Evolutionary conservation across 1,140 invertebrate species (phyloP), one percentile per base, ranked within the genome.

Genomic region (Pantala flavescens): DNA sequence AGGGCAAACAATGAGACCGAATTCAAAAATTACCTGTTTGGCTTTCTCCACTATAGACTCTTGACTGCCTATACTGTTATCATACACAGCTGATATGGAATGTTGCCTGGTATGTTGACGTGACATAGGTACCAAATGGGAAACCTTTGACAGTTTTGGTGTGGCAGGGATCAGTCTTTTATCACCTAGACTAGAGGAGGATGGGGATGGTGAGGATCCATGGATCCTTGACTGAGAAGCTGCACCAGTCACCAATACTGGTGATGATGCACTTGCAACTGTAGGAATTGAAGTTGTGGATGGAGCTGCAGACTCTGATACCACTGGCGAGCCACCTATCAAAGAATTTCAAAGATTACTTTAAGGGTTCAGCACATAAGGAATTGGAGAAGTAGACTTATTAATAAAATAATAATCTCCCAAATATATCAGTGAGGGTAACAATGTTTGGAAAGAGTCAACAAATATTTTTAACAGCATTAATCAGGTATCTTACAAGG

Each of bases 11-110:
- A 3, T 3, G 12, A 63, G 12, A 63, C 49, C 14, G 49, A 5
- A 63, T 63, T 63, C n/a, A 24, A 28, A 72, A 42, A 71, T 43
- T 43, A 88, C 88, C 84, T 96, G 93, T 84, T 95, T 96, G 0
- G 93, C 93, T 82, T 92, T 91, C 82, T 94, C 91, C 70, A 93
- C 92, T 78, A 94, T 93, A 82, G 93, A 91, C 82, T 93, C 91
- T 81, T 90, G 88, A 78, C 83, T 85, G 77, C 81, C 82, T 79
- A 84, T 78, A 76, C 81, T 77, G 43, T 80, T 84, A 82, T 88
- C 81, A 84, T 85, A 84, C 79, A 83, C 81, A 80, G 86, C 77
- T 80, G 87, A 82, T 79, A 83, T 81, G 71, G 82, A 81, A 77
- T 83, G 81, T 71, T 78, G 77, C 71, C 77, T 73, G 7, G 76